phyloP scores from a whole-genome alignment of 2,888 invertebrate species.

The Macropis europaea region DNA sequence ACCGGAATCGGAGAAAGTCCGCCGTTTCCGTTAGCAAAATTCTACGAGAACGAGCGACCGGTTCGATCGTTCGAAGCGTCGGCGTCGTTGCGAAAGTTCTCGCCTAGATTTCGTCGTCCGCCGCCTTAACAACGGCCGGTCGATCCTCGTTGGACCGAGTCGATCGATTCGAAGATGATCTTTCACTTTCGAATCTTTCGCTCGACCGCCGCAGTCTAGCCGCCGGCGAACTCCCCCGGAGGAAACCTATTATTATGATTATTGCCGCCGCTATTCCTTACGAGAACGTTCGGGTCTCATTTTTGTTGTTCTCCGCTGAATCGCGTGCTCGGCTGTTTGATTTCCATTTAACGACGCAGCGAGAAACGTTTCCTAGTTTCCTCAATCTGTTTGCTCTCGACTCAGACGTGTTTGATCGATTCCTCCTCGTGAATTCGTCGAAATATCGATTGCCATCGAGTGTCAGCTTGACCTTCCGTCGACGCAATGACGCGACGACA shows the following conservation, averaged over 20 bases:
- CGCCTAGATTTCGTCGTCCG: conserved; percentile 11
- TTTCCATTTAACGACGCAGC: neutral
- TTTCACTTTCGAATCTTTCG: conserved; percentile 58
- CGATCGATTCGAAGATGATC: conserved; percentile 38
- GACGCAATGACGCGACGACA: neutral
- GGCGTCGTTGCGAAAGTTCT: conserved; percentile 42
- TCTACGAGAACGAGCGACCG: neutral
- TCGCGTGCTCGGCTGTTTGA: neutral
- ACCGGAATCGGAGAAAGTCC: conserved; percentile 18
- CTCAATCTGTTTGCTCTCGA: neutral
- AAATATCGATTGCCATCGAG: neutral
- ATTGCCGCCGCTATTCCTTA: too few relatives aligned
- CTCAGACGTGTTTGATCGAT: neutral
- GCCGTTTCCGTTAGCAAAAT: conserved; percentile 9
- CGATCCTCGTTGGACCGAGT: conserved; percentile 42
- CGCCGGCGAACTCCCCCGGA: too few relatives aligned
- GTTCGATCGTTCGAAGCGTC: neutral
- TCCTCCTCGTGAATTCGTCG: neutral
- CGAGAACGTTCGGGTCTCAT: too few relatives aligned
- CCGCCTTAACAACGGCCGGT: neutral
- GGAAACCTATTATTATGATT: too few relatives aligned
- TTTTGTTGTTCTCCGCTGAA: neutral
- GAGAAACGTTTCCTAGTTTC: too few relatives aligned
- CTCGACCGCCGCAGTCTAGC: too few relatives aligned
- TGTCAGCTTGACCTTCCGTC: neutral